Conservation (phyloP, 2,888 invertebrate genomes). For the Penaeus monodon region DNA sequence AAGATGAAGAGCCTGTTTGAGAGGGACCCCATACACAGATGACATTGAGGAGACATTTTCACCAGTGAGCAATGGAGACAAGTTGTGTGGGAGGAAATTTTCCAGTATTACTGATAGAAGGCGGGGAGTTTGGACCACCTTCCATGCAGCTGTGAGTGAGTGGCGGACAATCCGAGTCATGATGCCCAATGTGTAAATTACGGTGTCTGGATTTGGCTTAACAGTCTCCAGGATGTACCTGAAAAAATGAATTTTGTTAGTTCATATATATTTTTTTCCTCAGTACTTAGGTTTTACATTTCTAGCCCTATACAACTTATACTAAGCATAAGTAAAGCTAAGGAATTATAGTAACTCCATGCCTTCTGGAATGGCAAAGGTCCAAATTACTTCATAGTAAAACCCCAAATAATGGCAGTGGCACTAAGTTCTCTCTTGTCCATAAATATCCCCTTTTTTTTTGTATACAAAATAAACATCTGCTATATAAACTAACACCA, state of each 20-base stretch:
- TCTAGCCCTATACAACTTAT: too few relatives aligned
- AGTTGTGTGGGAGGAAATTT: slow-evolving; percentile 69
- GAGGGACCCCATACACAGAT: slow-evolving; percentile 73
- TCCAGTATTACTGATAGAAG: slow-evolving; percentile 74
- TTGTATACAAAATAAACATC: too few relatives aligned
- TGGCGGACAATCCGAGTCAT: slow-evolving; percentile 84
- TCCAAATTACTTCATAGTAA: too few relatives aligned
- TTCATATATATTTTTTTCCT: too few relatives aligned
- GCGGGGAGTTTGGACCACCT: slow-evolving; percentile 77
- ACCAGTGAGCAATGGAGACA: slow-evolving; percentile 54
- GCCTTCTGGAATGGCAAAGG: too few relatives aligned
- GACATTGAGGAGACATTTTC: slow-evolving; percentile 44
- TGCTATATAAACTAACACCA: too few relatives aligned
- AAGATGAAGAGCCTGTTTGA: slow-evolving; percentile 54
- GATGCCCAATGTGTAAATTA: slow-evolving; percentile 83
- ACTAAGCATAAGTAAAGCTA: too few relatives aligned
- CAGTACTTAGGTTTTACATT: too few relatives aligned
- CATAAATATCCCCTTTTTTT: too few relatives aligned
- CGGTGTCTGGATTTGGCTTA: slow-evolving; percentile 80
- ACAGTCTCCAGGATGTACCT: slow-evolving; percentile 83
- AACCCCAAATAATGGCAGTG: too few relatives aligned
- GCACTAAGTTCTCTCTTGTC: too few relatives aligned
- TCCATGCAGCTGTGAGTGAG: slow-evolving; percentile 78
- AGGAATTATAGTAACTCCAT: too few relatives aligned
- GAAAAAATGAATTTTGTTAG: slow-evolving; percentile 61